phyloP scores from a whole-genome alignment of 1,140 invertebrate genomes.

The Tetranychus urticae region DNA sequence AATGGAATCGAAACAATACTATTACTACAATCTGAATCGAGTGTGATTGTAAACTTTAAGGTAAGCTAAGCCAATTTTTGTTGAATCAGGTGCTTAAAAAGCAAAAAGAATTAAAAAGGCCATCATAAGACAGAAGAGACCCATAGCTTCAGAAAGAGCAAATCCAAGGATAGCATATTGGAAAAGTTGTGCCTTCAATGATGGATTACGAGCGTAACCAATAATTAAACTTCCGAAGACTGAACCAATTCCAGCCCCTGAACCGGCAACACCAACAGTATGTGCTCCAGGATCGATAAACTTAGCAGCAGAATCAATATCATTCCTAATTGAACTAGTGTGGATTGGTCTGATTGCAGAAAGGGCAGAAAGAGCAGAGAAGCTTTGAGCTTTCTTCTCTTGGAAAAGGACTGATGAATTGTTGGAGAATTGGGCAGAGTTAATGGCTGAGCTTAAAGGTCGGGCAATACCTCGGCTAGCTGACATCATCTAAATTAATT shows the following conservation, averaged over 20 bases:
- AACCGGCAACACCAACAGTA: conserved; percentile 97
- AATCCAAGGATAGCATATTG: conserved; percentile 98
- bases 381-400: background rate
- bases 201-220: conserved; percentile 92
- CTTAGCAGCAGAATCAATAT: conserved; percentile 99
- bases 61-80: too few species aligned
- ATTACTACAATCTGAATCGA: too few species aligned
- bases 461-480: background rate
- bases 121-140: conserved; percentile 99
- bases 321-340: conserved; percentile 39
- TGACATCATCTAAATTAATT: background rate
- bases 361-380: background rate
- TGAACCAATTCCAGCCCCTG: conserved; percentile 95
- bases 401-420: background rate
- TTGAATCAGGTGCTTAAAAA: conserved; percentile 39
- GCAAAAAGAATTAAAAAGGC: conserved; percentile 97
- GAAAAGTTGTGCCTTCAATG: conserved; percentile 92
- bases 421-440: background rate
- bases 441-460: background rate
- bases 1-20: too few species aligned
- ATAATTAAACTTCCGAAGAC: conserved; percentile 98
- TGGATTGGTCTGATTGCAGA: background rate
- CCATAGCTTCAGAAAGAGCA: conserved; percentile 99
- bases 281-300: conserved; percentile 99
- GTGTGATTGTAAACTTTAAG: too few species aligned